Evolutionary conservation across 1,140 invertebrate species (phyloP).

Genomic region (Mizuhopecten yessoensis): DNA sequence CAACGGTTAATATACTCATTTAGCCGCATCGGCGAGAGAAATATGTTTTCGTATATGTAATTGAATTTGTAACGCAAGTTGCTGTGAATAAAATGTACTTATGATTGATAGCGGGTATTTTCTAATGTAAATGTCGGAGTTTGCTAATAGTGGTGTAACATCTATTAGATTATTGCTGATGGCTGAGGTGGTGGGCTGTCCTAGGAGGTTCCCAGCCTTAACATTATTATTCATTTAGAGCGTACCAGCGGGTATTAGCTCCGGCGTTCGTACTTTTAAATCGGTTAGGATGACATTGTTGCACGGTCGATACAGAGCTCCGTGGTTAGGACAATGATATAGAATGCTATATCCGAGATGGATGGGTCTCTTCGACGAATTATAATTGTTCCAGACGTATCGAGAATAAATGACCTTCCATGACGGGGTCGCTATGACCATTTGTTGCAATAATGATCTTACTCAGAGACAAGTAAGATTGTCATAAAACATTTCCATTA

Average conservation of each 20-base stretch:
- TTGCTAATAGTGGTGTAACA: background rate
- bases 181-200: background rate
- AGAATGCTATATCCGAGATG: background rate
- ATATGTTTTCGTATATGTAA: background rate
- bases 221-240: background rate
- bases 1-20: background rate
- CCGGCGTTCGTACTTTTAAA: background rate
- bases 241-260: background rate
- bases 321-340: background rate
- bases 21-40: background rate
- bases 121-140: background rate
- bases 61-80: background rate
- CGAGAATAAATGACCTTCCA: too few species aligned
- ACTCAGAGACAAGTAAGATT: too few species aligned
- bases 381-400: too few species aligned
- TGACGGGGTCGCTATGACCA: too few species aligned
- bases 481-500: too few species aligned
- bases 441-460: too few species aligned
- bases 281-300: background rate
- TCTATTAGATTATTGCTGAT: background rate
- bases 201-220: background rate
- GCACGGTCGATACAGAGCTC: background rate
- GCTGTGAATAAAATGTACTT: background rate
- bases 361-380: too few species aligned
- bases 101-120: background rate